Percentiles rank a stretch among this genome's conserved stretches.
Evolutionary conservation across 2,888 invertebrate genomes (phyloP).

Genomic region (Lymantria dispar): DNA sequence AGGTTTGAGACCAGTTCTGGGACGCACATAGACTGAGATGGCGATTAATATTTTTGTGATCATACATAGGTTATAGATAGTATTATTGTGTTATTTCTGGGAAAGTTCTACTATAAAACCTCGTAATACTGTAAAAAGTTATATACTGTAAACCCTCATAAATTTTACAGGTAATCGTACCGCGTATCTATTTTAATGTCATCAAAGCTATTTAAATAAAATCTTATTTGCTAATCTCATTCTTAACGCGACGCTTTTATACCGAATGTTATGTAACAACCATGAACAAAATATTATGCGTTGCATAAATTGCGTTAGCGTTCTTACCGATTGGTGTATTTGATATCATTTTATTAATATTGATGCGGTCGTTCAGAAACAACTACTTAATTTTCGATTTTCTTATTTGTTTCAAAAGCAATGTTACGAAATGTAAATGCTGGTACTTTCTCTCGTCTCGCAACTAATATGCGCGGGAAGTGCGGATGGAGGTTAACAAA

Average conservation of each 20-base stretch:
- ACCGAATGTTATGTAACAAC: constrained; percentile 24
- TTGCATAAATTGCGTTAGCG: constrained; percentile 25
- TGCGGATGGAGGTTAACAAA: constrained; percentile 74
- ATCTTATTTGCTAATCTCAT: constrained; percentile 18
- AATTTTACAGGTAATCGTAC: constrained; percentile 9
- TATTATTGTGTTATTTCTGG: too few species aligned
- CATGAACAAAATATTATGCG: constrained; percentile 22
- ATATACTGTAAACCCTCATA: too few species aligned
- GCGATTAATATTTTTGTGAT: too few species aligned
- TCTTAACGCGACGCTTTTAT: constrained; percentile 14
- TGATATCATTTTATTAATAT: constrained; percentile 30
- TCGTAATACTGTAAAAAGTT: too few species aligned
- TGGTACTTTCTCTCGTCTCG: constrained; percentile 72
- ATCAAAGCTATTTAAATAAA: constrained; percentile 17
- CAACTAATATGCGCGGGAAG: constrained; percentile 62
- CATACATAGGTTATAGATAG: too few species aligned
- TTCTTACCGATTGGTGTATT: constrained; percentile 30
- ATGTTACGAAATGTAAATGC: constrained; percentile 64
- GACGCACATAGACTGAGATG: too few species aligned
- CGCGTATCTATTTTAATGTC: constrained; percentile 7
- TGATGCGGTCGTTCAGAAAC: constrained; percentile 26
- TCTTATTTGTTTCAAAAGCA: constrained; percentile 59
- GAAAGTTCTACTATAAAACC: too few species aligned
- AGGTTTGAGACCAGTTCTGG: too few species aligned
- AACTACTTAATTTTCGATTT: constrained; percentile 47